These are phyloP conservation scores for Clunio marinus DNA, from an alignment of 2,888 invertebrate genomes.

Conservation along the genomic window DNA sequence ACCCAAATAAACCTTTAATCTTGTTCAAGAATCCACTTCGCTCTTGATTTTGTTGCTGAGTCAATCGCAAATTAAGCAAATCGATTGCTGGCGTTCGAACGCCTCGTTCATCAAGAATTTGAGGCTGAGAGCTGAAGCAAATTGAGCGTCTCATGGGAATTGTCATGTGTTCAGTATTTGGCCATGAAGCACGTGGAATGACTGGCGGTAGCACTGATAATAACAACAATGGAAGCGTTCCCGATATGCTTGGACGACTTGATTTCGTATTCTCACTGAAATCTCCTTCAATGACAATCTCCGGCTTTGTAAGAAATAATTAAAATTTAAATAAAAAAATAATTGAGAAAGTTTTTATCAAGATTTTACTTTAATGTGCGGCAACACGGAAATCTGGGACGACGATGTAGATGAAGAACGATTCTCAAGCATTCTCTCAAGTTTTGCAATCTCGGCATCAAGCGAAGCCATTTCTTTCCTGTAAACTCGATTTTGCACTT, in stretches of 20 bases:
- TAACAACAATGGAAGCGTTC: constrained; percentile 65
- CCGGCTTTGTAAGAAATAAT: constrained; percentile 43
- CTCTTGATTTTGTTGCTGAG: constrained; percentile 55
- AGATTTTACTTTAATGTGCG: constrained; percentile 33
- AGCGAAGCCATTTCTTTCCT: constrained; percentile 74
- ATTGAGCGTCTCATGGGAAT: constrained; percentile 58
- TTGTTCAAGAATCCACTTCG: constrained; percentile 56
- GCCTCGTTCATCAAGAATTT: constrained; percentile 51
- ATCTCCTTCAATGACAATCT: constrained; percentile 45
- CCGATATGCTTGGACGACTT: constrained; percentile 62
- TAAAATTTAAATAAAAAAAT: background rate
- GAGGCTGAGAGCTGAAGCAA: constrained; percentile 63
- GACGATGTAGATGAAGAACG: constrained; percentile 56
- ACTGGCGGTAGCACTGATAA: constrained; percentile 71
- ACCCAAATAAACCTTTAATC: constrained; percentile 58
- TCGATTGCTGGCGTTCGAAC: constrained; percentile 57
- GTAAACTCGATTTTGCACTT: constrained; percentile 87
- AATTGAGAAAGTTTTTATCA: background rate
- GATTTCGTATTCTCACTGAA: constrained; percentile 39
- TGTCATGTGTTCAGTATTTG: constrained; percentile 63
- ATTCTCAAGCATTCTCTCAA: constrained; percentile 67
- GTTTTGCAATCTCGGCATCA: constrained; percentile 70
- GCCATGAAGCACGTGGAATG: constrained; percentile 73
- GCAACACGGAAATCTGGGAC: constrained; percentile 49
- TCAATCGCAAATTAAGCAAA: constrained; percentile 56